Conservation (phyloP, 2,113 vertebrate species). For the Dolichallabes microphthalmus region DNA sequence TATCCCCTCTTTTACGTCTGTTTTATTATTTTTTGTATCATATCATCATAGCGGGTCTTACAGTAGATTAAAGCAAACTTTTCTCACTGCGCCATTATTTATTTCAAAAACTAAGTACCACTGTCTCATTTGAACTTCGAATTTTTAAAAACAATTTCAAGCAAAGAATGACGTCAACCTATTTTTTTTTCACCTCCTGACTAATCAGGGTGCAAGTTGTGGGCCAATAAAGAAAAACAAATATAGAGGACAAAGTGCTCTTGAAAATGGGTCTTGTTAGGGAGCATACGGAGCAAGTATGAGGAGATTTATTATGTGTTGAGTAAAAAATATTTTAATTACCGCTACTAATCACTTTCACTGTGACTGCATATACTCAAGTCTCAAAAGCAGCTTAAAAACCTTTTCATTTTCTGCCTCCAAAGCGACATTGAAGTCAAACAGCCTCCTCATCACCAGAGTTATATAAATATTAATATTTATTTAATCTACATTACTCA, state of each 20-base stretch:
- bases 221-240: neutral
- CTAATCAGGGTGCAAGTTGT: neutral
- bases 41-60: too few relatives aligned
- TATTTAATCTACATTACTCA: neutral
- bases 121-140: neutral
- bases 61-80: too few relatives aligned
- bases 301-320: conserved; percentile 5
- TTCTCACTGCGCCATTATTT: too few relatives aligned
- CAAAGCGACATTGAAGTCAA: neutral
- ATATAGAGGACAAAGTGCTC: neutral
- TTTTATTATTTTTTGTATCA: too few relatives aligned
- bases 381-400: neutral
- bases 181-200: neutral
- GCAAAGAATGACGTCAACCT: neutral
- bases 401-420: neutral
- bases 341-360: neutral
- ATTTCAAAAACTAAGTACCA: too few relatives aligned
- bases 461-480: neutral
- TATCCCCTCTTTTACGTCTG: too few relatives aligned
- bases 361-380: neutral
- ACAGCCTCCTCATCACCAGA: neutral
- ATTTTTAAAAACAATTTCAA: neutral
- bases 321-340: neutral
- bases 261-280: neutral
- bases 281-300: neutral